A percentile compares a stretch with the other conserved stretches of the same genome.
Conservation (phyloP, 2,113 vertebrate species). For the Pituophis catenifer region DNA sequence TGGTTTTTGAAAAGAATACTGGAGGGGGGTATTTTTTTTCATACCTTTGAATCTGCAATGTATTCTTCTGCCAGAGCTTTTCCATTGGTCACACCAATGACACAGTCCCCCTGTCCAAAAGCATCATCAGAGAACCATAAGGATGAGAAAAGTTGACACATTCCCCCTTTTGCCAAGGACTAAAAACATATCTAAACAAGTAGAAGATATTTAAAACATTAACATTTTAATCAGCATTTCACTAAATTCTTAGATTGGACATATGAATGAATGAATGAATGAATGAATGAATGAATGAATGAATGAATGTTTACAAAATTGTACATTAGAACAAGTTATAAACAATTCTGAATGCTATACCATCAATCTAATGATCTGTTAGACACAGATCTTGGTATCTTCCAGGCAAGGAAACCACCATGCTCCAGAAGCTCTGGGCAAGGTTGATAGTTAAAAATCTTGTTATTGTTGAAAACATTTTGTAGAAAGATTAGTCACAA, state of each 20-base stretch:
- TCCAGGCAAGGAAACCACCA: not conserved
- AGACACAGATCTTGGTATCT: not conserved
- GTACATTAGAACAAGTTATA: not conserved
- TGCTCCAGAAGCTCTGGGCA: not conserved
- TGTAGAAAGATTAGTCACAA: not conserved
- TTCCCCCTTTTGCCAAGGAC: not conserved
- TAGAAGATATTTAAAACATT: not conserved
- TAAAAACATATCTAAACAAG: not conserved
- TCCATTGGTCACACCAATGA: constrained; percentile 31
- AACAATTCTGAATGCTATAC: not conserved
- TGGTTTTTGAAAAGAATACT: not conserved
- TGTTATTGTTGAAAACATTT: not conserved
- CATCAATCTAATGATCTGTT: not conserved
- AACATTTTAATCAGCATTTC: not conserved
- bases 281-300: too few species aligned
- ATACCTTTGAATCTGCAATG: constrained; percentile 47
- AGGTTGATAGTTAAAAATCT: not conserved
- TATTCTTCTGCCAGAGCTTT: constrained; percentile 29
- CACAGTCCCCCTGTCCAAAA: constrained; percentile 50
- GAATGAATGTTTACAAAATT: not conserved
- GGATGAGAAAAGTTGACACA: not conserved
- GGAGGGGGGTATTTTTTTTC: not conserved
- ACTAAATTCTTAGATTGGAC: not conserved
- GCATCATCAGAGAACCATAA: not conserved
- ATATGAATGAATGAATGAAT: not conserved